phyloP scores from a whole-genome alignment of 2,888 invertebrate species.

The Exocentrus adspersus region DNA sequence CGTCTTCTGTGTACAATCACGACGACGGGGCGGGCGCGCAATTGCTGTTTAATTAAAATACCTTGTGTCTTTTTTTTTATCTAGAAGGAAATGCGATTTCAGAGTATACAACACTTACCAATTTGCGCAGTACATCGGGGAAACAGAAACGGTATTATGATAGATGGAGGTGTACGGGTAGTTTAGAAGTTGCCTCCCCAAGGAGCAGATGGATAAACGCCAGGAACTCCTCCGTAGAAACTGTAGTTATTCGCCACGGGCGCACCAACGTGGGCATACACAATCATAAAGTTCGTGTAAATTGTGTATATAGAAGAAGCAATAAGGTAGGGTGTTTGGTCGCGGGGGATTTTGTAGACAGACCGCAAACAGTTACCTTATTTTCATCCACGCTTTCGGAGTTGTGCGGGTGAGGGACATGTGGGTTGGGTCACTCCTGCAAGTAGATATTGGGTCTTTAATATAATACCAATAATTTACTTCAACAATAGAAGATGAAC shows the following conservation, averaged over 20 bases:
- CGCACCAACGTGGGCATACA: slow-evolving; percentile 17
- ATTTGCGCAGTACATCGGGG: slow-evolving; percentile 14
- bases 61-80: no score
- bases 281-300: slow-evolving; percentile 21
- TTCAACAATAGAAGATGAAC: no score
- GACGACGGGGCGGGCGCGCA: neutral
- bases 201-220: slow-evolving; percentile 13
- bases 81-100: no score
- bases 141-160: slow-evolving; percentile 22
- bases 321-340: slow-evolving; percentile 17
- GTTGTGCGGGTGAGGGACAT: no score
- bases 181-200: slow-evolving; percentile 17
- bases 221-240: slow-evolving; percentile 17
- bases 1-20: neutral
- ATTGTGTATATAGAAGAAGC: slow-evolving; percentile 8
- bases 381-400: slow-evolving; percentile 6
- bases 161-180: slow-evolving; percentile 17
- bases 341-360: slow-evolving; percentile 15
- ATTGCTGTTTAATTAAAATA: neutral
- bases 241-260: slow-evolving; percentile 13
- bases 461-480: no score
- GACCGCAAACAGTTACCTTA: slow-evolving; percentile 9
- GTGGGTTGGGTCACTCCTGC: no score
- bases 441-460: no score
- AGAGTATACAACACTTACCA: slow-evolving; percentile 7